Base-by-base conservation (phyloP, 2,797 vertebrate genomes). In the Sitta carolinensis region DNA sequence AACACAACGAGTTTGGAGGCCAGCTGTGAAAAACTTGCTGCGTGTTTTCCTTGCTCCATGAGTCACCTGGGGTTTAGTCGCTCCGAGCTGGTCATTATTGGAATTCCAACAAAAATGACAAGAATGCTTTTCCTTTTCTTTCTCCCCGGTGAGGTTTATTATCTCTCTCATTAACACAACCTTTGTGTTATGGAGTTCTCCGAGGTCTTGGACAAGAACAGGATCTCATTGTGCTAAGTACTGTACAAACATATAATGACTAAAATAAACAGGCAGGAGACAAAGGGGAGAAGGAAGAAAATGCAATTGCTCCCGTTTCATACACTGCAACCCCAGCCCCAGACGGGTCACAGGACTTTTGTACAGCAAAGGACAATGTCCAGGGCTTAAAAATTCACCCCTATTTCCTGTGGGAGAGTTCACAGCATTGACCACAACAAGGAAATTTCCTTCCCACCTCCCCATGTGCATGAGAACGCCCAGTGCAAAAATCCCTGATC, bases 171-270 rank as follows among this genome's bases (percentile, higher is more conserved):
- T 95, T 96, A 95, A 78, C 67, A 29, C 36, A 10, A 11, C 59
- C 89, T 91, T 91, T 96, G 73, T 95, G 80, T 94, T 88, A 54
- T 3, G 80, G 66, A 94, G 89, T 84, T 94, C 89, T 90, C 83
- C 23, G 59, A 96, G 91, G 63, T 67, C 83, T 94, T 10, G 20
- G 76, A 86, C 85, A 42, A 96, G 89, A 94, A 93, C 94, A 96
- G 67, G 87, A 96, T 88, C 94, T 93, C 89, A 79, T 90, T 97
- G 93, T 97, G 82, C 82, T 87, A 81, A 95, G 87, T 54, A 32
- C 83, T 91, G 83, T 90, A 91, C 95, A 96, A 96, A 93, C 85
- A 93, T 84, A 90, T 82, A 62, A 93, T 54, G 47, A 59, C 84
- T 85, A 81, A 64, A 84, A 84, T 50, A 89, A 88, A 91, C 80